Evolutionary conservation across 2,888 invertebrate species (phyloP), one percentile per base, ranked within the genome.

Genomic region (Folsomia candida): DNA sequence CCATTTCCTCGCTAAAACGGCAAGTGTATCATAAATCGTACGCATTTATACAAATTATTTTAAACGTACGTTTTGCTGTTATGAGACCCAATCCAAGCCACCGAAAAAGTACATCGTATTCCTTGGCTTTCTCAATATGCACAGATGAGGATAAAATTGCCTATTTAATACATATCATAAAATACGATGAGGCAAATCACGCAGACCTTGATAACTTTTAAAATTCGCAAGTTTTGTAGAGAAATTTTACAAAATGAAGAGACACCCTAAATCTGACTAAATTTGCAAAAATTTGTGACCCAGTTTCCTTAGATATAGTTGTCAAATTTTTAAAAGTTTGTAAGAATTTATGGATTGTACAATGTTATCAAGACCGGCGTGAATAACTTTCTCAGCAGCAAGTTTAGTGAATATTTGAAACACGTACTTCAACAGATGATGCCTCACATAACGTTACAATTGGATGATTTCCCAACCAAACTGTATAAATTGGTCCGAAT

Each of bases 81-180:
- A 87, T 82, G 11, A 87, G 82, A 9, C 87, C 87, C 1, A 86
- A 86, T 54, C 87, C 87, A 58, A 87, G 81, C 87, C 87, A 87
- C 20, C 86, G 86, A 69, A 84, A 84, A 54, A 87, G 81, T 54
- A 87, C 81, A 67, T 84, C 82, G 76, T 87, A 87, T 77, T 87
- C 87, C 20, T 82, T 81, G 72, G 87, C 86, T 82, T 89, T 88
- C 80, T 87, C 86, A 68, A 88, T 85, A 78, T 86, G 86, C 77
- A 86, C 86, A 72, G 84, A 84, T 76, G 86, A 88, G 76, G 85
- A 85, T 69, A 88, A 81, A 71, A 88, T 84, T 67, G 86, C 86
- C 86, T 87, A 79, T 47, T 82, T 66, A 28, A 57, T 18, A 69
- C 25, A n/a, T n/a, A n/a, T n/a, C n/a, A n/a, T n/a, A n/a, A n/a